Conservation (phyloP, 2,113 vertebrate genomes). For the Motacilla alba region DNA sequence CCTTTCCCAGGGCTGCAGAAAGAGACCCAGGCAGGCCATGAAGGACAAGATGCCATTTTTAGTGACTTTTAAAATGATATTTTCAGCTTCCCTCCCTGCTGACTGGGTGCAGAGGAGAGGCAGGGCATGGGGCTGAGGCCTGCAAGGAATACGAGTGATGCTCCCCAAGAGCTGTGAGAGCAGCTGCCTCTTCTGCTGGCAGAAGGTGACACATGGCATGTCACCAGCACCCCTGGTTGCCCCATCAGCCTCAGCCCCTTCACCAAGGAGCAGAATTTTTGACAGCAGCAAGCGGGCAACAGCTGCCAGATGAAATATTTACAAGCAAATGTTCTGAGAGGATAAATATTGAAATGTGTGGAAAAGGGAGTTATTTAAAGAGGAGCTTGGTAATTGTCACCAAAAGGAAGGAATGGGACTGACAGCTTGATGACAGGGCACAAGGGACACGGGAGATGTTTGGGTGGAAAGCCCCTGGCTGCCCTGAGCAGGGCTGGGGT, state of each 20-base stretch:
- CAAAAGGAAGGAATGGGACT: not conserved
- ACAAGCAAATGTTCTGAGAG: not conserved
- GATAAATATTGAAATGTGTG: not conserved
- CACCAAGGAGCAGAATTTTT: fast-evolving
- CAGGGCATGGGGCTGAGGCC: not conserved
- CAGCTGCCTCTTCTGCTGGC: not conserved
- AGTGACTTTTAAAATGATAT: not conserved
- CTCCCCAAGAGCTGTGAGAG: not conserved
- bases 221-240: not conserved
- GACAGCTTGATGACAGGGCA: not conserved
- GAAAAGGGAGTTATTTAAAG: constrained; percentile 9
- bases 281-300: constrained; percentile 4
- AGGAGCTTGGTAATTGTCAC: not conserved
- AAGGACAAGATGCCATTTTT: not conserved
- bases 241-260: not conserved
- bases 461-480: not conserved
- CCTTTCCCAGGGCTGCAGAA: not conserved
- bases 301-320: constrained; percentile 57
- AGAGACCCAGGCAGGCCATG: not conserved
- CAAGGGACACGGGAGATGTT: not conserved
- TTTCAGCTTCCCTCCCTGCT: not conserved
- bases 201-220: not conserved
- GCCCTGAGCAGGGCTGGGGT: not conserved
- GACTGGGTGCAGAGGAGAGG: not conserved
- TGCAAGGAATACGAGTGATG: not conserved